Base-by-base conservation (phyloP, 2,888 invertebrate species). In the Adineta ricciae region DNA sequence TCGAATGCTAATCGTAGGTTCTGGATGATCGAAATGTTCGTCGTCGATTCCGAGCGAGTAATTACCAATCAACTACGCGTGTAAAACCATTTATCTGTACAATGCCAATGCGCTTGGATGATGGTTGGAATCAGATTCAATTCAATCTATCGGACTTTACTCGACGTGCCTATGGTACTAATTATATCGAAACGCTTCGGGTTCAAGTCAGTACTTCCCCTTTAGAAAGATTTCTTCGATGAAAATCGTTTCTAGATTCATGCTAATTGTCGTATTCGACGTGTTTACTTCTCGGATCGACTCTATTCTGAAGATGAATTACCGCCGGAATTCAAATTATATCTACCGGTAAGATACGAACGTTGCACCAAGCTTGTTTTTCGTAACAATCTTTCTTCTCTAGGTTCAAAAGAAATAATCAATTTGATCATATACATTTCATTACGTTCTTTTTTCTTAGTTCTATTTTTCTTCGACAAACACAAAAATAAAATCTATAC, bases 81-180 rank as follows among this genome's bases (percentile, higher is more conserved):
- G 95, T 97, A 21, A 95, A 96, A 90, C 96, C 96, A n/a, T 97
- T 97, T 90, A 97, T 97, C 88, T 96, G 96, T 89, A 96, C 96
- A 16, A 96, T 97, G 96, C 97, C 97, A 0, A 94, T 97, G 94
- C 92, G 96, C 86, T 92, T 97, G 87, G 95, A 96, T 88, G 95
- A 96, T 89, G 97, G 97, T 52, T 96, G 96, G 96, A 96, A 96
- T 89, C 92, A 92, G 88, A 95, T 97, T 87, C 96, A 96, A 90
- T 96, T 97, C 90, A 96, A 97, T 91, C 92, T 97, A 87, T 94
- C 95, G 7, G 96, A 97, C 91, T 96, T 97, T 90, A 96, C 95
- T 11, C 92, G 95, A 87, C 92, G 96, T 88, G 96, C 96, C 0
- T 97, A 97, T 89, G 96, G 96, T n/a, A 96, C 96, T n/a, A 96